Percentiles rank a stretch among this genome's conserved stretches.
These are phyloP conservation scores for Anguilla megastoma DNA, from an alignment of 2,797 vertebrate species.

Conservation along the genomic window DNA sequence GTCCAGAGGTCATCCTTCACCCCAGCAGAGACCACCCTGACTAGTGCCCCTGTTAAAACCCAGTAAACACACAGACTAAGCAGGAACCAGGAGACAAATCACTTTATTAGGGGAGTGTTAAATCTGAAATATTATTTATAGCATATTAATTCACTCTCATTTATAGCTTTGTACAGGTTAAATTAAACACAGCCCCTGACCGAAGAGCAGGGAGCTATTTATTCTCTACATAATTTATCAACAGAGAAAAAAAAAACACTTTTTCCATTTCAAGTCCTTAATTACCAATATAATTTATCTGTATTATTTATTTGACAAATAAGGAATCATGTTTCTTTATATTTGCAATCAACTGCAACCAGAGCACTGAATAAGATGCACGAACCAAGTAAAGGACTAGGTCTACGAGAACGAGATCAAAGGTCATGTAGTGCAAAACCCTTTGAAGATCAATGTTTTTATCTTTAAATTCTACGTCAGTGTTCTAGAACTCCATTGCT, in stretches of 20 bases:
- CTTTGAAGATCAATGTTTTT: too few species aligned
- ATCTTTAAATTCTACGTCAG: too few species aligned
- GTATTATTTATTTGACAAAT: conserved; percentile 52
- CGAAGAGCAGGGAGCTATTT: conserved; percentile 70
- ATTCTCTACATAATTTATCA: conserved; percentile 60
- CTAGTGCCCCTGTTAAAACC: too few species aligned
- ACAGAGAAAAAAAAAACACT: conserved; percentile 51
- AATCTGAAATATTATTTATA: conserved; percentile 72
- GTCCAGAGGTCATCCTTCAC: too few species aligned
- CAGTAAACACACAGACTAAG: not conserved
- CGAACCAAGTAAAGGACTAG: not conserved
- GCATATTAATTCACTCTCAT: conserved; percentile 70
- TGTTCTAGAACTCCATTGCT: too few species aligned
- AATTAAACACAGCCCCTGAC: conserved; percentile 84
- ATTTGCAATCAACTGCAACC: not conserved
- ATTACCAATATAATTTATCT: conserved; percentile 48
- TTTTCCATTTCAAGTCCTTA: conserved; percentile 57
- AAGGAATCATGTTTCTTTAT: conserved; percentile 3
- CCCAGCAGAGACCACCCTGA: too few species aligned
- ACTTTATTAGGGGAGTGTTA: conserved; percentile 80
- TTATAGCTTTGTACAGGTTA: conserved; percentile 80
- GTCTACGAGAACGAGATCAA: not conserved
- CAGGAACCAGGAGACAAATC: conserved; percentile 21
- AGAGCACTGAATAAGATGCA: not conserved
- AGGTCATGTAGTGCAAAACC: not conserved